Evolutionary conservation across 1,140 invertebrate species (phyloP).

Genomic region (Drosophila funebris): DNA sequence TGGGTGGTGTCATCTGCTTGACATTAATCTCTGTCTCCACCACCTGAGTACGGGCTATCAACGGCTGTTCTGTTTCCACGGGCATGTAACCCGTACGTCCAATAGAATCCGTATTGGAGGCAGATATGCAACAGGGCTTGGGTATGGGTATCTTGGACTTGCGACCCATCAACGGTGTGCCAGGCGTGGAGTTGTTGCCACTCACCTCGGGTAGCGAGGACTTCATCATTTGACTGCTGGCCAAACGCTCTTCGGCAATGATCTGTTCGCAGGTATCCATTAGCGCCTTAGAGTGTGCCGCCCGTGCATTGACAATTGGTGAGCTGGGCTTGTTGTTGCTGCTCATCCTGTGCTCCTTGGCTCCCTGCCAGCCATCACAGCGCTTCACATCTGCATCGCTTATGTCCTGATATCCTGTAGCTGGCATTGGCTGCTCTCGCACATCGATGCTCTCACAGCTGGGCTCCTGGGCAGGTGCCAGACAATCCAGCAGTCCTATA

Average conservation of each 20-base stretch:
- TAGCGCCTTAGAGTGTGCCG: conserved; percentile 74
- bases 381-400: conserved; percentile 55
- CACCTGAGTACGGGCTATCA: conserved; percentile 69
- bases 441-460: conserved; percentile 67
- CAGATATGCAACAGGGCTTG: conserved; percentile 64
- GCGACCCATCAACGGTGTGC: conserved; percentile 40
- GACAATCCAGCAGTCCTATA: conserved; percentile 53
- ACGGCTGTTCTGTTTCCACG: conserved; percentile 32
- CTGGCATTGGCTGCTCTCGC: conserved; percentile 54
- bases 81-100: conserved; percentile 61
- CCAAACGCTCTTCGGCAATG: conserved; percentile 73
- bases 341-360: conserved; percentile 8
- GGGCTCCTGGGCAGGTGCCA: conserved; percentile 69
- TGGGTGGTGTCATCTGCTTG: conserved; percentile 54
- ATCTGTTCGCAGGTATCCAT: conserved; percentile 79
- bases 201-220: conserved; percentile 47
- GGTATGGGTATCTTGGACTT: conserved; percentile 80
- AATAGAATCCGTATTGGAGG: conserved; percentile 70
- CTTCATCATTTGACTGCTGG: conserved; percentile 71
- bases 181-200: conserved; percentile 40
- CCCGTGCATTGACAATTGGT: conserved; percentile 62
- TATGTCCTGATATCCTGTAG: conserved; percentile 69
- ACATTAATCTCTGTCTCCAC: conserved; percentile 80
- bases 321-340: conserved; percentile 42
- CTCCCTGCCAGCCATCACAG: conserved; percentile 49